These are phyloP conservation scores for Mungos mungo DNA, from an alignment of 2,113 vertebrate species.

Conservation along the genomic window DNA sequence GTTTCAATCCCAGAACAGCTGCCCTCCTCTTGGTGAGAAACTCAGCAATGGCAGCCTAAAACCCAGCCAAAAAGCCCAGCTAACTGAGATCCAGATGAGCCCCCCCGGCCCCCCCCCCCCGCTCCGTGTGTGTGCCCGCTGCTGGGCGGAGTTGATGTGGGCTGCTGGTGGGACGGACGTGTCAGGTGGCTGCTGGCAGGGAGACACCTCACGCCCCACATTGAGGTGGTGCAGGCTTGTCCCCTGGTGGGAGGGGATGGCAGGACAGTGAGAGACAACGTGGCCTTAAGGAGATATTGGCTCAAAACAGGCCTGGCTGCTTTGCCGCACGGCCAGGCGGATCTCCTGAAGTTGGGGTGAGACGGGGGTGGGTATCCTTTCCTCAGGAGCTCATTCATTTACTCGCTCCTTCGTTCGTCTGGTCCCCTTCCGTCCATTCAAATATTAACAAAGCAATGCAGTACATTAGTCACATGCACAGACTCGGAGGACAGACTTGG, in stretches of 20 bases:
- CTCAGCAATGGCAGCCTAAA: slow-evolving; percentile 32
- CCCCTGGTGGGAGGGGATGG: background rate
- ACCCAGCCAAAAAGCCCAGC: background rate
- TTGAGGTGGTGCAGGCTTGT: background rate
- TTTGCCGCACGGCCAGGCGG: background rate
- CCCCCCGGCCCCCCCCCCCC: fast-evolving
- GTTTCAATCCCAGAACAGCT: slow-evolving; percentile 85
- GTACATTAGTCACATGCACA: background rate
- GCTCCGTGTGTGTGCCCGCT: fast-evolving
- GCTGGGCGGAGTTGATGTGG: fast-evolving
- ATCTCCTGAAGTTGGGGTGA: background rate
- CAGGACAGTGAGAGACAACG: fast-evolving
- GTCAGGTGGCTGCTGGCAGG: background rate
- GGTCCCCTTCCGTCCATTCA: background rate
- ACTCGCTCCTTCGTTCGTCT: background rate
- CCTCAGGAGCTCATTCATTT: background rate
- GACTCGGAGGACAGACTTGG: background rate
- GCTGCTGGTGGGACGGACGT: background rate
- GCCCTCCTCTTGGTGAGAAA: slow-evolving; percentile 71
- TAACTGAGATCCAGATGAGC: background rate
- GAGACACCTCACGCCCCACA: background rate
- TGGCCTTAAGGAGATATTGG: background rate
- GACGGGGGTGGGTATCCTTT: too few species aligned
- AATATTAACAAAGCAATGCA: background rate
- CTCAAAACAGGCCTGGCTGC: background rate